A percentile compares a stretch with the other conserved stretches of the same genome.
Evolutionary conservation across 2,888 invertebrate species (phyloP).

Genomic region (Epirrhoe tristata): DNA sequence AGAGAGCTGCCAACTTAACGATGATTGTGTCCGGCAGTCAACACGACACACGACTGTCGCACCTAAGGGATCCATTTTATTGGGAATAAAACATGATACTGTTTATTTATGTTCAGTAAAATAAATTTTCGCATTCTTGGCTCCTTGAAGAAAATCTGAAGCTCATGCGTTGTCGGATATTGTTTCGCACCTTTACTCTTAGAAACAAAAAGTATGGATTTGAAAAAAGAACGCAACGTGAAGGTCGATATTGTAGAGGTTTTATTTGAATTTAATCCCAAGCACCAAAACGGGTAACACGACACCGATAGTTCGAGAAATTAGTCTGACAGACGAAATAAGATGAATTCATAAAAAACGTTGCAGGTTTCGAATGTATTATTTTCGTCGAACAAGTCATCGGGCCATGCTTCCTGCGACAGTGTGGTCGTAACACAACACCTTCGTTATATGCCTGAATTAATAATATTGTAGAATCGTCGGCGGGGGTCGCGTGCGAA

Average conservation of each 20-base stretch:
- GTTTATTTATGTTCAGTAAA: constrained; percentile 54
- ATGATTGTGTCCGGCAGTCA: constrained; percentile 65
- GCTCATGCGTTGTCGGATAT: background rate
- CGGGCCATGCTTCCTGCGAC: constrained; percentile 83
- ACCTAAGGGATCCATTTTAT: constrained; percentile 60
- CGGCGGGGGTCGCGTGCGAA: constrained; percentile 81
- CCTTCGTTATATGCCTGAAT: constrained; percentile 83
- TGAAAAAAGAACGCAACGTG: background rate
- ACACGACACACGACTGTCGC: constrained; percentile 54
- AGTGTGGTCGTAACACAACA: constrained; percentile 83
- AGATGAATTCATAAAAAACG: constrained; percentile 68
- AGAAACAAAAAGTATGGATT: background rate
- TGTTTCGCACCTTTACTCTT: background rate
- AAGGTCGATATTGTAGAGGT: background rate
- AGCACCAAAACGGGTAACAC: constrained; percentile 42
- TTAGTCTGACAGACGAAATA: constrained; percentile 64
- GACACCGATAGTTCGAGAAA: constrained; percentile 56
- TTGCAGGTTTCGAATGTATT: constrained; percentile 70
- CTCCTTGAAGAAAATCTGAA: background rate
- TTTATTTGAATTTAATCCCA: background rate
- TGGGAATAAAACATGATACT: constrained; percentile 59
- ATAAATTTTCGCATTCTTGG: constrained; percentile 36
- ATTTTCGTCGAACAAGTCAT: constrained; percentile 78
- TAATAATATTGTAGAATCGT: constrained; percentile 81
- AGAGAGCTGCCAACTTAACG: constrained; percentile 59